Percentiles rank a stretch among this genome's conserved stretches.
These are phyloP conservation scores for Siniperca scherzeri DNA, from an alignment of 2,797 vertebrate species.

Conservation along the genomic window DNA sequence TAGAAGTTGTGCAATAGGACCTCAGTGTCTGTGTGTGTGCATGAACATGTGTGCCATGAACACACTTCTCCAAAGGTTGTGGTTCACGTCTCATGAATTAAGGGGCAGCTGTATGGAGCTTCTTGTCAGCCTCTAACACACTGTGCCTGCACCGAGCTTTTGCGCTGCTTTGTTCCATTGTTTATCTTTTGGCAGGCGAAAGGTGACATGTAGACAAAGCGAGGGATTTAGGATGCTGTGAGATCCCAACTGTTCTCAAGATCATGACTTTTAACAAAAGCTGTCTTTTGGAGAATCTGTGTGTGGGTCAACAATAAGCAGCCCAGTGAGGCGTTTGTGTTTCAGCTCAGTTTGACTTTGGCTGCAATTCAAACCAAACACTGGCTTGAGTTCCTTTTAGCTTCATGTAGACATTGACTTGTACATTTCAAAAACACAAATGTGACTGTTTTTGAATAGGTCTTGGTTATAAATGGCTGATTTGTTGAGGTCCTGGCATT, in stretches of 20 bases:
- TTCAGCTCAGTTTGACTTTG: conserved; percentile 56
- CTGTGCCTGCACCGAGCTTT: conserved; percentile 25
- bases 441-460: conserved; percentile 25
- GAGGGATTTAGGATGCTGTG: conserved; percentile 52
- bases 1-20: not conserved
- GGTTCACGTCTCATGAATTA: conserved; percentile 13
- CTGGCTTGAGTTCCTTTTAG: conserved; percentile 22
- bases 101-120: conserved; percentile 15
- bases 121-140: conserved; percentile 16
- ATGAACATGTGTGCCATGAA: conserved; percentile 8
- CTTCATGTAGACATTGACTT: conserved; percentile 21
- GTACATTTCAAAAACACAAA: conserved; percentile 37
- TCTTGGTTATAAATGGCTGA: conserved; percentile 38
- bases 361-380: conserved; percentile 64
- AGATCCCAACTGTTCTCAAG: conserved; percentile 28
- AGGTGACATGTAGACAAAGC: conserved; percentile 54
- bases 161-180: conserved; percentile 40
- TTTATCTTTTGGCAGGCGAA: conserved; percentile 37
- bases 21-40: not conserved
- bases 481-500: conserved; percentile 38
- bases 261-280: conserved; percentile 56
- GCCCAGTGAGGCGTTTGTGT: conserved; percentile 35
- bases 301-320: conserved; percentile 54
- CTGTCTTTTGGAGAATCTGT: conserved; percentile 45
- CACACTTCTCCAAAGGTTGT: conserved; percentile 6